Conservation (phyloP, 2,797 vertebrate species). For the Bucorvus abyssinicus region DNA sequence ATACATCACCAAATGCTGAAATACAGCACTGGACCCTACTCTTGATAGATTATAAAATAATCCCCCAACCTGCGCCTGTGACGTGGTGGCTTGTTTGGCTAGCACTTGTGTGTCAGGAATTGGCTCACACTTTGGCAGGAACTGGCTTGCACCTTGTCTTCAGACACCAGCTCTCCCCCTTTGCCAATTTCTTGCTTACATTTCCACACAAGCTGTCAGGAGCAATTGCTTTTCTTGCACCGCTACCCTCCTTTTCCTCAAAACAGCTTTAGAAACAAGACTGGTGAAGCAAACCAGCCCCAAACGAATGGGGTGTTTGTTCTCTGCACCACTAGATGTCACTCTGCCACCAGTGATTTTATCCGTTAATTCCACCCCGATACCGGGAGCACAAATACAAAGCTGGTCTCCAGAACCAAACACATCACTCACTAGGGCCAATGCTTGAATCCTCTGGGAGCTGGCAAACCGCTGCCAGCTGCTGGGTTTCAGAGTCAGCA, state of each 20-base stretch:
- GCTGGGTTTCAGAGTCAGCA: fast-evolving
- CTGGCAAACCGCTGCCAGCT: not conserved
- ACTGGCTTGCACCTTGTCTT: not conserved
- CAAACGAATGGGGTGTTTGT: fast-evolving
- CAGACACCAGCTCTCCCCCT: not conserved
- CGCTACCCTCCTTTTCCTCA: not conserved
- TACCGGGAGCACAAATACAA: not conserved
- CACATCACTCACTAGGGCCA: not conserved
- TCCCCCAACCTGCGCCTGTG: fast-evolving
- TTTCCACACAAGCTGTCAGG: not conserved
- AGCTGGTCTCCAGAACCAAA: not conserved
- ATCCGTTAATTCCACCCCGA: not conserved
- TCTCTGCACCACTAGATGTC: slow-evolving; percentile 41
- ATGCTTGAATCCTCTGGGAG: fast-evolving
- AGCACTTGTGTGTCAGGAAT: fast-evolving
- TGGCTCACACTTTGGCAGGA: not conserved
- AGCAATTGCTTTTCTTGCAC: not conserved
- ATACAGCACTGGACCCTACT: not conserved
- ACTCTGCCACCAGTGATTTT: not conserved
- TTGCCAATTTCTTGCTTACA: not conserved
- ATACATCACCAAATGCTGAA: not conserved
- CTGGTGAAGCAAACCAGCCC: not conserved
- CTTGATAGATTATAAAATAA: not conserved
- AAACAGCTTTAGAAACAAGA: not conserved
- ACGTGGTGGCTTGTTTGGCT: not conserved